phyloP scores from a whole-genome alignment of 2,888 invertebrate species.

The Oligia strigilis region DNA sequence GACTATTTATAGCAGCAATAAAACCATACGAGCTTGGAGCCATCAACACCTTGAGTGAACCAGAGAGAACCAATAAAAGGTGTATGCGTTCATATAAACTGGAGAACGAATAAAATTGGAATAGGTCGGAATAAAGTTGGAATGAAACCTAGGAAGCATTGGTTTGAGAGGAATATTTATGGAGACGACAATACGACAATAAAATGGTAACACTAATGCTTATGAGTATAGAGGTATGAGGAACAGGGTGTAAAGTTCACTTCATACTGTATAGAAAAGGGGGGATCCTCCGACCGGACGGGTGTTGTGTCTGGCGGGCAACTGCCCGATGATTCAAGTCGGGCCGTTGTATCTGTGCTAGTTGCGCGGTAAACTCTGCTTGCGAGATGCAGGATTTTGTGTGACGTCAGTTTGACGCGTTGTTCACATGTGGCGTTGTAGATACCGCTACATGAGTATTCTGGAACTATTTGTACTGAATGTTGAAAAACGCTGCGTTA shows the following conservation, averaged over 20 bases:
- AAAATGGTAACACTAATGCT: neutral
- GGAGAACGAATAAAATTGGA: conserved; percentile 12
- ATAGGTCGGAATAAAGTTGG: conserved; percentile 20
- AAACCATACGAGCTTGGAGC: conserved; percentile 41
- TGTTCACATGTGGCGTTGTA: too few relatives aligned
- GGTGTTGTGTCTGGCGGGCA: too few relatives aligned
- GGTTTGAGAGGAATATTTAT: neutral
- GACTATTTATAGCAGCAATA: conserved; percentile 53
- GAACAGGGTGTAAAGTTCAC: too few relatives aligned
- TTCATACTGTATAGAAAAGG: too few relatives aligned
- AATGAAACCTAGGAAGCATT: conserved; percentile 5
- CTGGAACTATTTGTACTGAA: neutral
- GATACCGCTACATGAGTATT: too few relatives aligned
- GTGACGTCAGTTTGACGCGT: too few relatives aligned
- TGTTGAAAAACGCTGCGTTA: neutral
- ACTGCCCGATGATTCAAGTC: too few relatives aligned
- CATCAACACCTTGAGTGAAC: conserved; percentile 49
- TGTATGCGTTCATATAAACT: conserved; percentile 28
- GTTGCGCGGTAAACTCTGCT: too few relatives aligned
- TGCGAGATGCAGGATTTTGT: too few relatives aligned
- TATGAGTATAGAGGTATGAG: neutral
- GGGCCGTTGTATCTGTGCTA: too few relatives aligned
- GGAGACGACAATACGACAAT: neutral
- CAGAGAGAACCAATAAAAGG: conserved; percentile 29
- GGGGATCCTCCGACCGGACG: too few relatives aligned